phyloP scores from a whole-genome alignment of 2,888 invertebrate species.

The Pocota personata region DNA sequence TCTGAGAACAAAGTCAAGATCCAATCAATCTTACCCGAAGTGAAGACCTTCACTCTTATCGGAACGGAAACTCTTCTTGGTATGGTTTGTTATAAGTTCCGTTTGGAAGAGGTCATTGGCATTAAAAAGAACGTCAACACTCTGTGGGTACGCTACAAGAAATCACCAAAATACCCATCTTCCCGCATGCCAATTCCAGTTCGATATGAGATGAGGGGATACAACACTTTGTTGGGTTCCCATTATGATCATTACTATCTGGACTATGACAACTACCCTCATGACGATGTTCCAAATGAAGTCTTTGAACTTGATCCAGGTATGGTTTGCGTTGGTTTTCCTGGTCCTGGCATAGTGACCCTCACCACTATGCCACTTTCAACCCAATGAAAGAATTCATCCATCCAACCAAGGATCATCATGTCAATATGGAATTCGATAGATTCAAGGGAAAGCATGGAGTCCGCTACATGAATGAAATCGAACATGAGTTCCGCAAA shows the following conservation, averaged over 20 bases:
- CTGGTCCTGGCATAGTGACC: conserved; percentile 95
- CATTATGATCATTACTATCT: conserved; percentile 98
- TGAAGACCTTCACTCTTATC: conserved; percentile 88
- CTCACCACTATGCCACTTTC: conserved; percentile 91
- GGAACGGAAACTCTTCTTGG: too few species aligned
- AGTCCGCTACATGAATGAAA: conserved; percentile 86
- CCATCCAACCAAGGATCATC: too few species aligned
- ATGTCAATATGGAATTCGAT: too few species aligned
- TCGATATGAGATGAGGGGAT: conserved; percentile 97
- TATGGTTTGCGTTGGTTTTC: conserved; percentile 90
- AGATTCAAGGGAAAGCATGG: conserved; percentile 89
- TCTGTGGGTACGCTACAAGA: too few species aligned
- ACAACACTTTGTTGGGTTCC: conserved; percentile 95
- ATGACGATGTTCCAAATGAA: too few species aligned
- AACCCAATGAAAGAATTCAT: too few species aligned
- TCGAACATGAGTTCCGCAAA: conserved; percentile 88
- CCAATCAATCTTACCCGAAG: conserved; percentile 92
- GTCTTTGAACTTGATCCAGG: too few species aligned
- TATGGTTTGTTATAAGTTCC: too few species aligned
- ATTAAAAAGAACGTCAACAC: too few species aligned
- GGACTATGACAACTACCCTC: too few species aligned
- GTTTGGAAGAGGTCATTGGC: too few species aligned
- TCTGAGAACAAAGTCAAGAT: conserved; percentile 85
- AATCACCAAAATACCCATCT: conserved; percentile 83
- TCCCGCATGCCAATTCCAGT: conserved; percentile 87